Evolutionary conservation across 2,888 invertebrate genomes (phyloP).

Genomic region (Acanthococcus lagerstroemiae): DNA sequence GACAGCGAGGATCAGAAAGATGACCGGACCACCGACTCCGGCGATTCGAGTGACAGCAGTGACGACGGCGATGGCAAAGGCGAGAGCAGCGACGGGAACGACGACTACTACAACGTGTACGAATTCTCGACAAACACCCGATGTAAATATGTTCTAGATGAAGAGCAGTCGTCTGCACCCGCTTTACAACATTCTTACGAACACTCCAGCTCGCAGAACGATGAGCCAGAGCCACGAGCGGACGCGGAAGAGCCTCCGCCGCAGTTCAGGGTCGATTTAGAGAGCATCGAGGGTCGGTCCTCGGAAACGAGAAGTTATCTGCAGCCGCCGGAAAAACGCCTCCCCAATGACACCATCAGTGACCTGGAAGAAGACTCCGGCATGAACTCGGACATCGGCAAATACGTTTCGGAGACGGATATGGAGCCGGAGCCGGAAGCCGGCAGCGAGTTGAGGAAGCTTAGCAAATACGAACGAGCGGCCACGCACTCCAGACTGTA

Average conservation of each 20-base stretch:
- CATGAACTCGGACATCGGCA: background rate
- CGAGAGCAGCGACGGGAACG: background rate
- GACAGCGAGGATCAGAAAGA: background rate
- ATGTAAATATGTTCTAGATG: too few species aligned
- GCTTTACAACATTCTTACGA: too few species aligned
- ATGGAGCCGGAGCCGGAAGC: background rate
- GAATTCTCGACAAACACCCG: slow-evolving; percentile 3
- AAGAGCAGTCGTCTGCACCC: too few species aligned
- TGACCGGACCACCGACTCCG: background rate
- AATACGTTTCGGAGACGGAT: background rate
- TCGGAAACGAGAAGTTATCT: too few species aligned
- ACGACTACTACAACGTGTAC: slow-evolving; percentile 8
- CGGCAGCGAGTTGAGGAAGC: slow-evolving; percentile 2
- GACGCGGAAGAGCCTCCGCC: background rate
- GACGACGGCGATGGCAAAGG: background rate
- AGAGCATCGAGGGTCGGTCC: too few species aligned
- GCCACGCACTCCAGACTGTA: slow-evolving; percentile 62
- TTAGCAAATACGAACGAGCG: slow-evolving; percentile 53
- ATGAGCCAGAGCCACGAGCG: too few species aligned
- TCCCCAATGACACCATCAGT: background rate
- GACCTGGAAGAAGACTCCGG: slow-evolving; percentile 7
- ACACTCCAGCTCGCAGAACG: too few species aligned
- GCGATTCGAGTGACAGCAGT: background rate
- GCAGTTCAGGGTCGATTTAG: background rate
- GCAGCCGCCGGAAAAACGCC: too few species aligned